Evolutionary conservation across 2,113 vertebrate species (phyloP).

Genomic region (Tetrao urogallus): DNA sequence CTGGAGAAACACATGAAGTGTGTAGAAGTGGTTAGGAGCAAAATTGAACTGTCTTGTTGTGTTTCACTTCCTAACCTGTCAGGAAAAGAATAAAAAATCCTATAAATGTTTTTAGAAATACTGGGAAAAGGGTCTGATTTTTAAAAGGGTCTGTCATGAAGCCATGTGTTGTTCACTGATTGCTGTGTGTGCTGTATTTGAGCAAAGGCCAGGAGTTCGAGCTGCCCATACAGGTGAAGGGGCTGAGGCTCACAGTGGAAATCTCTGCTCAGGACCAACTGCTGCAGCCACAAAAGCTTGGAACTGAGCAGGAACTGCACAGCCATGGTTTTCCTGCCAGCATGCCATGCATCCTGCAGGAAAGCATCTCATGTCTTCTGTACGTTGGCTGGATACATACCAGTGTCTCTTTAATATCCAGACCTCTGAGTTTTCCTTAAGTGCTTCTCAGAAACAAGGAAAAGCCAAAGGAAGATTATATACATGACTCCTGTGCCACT

Average conservation of each 20-base stretch:
- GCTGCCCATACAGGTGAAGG: neutral
- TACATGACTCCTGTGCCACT: neutral
- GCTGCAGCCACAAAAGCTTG: neutral
- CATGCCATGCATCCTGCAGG: neutral
- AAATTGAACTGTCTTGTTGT: neutral
- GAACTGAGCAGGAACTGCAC: neutral
- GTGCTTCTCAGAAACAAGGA: neutral
- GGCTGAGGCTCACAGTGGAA: neutral
- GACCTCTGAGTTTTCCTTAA: neutral
- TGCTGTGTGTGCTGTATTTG: neutral
- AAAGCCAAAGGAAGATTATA: neutral
- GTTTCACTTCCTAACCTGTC: neutral
- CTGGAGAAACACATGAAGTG: neutral
- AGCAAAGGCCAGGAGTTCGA: neutral
- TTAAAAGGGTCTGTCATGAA: neutral
- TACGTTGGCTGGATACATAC: accelerated
- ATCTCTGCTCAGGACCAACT: neutral
- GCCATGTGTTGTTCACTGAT: neutral
- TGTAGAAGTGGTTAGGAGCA: neutral
- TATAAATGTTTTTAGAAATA: neutral
- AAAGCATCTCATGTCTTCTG: neutral
- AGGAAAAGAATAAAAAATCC: neutral
- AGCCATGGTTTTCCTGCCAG: too few relatives aligned
- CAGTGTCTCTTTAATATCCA: neutral
- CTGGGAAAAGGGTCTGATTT: neutral